Evolutionary conservation across 2,797 vertebrate species (phyloP).

Genomic region (Scolopax rusticola): DNA sequence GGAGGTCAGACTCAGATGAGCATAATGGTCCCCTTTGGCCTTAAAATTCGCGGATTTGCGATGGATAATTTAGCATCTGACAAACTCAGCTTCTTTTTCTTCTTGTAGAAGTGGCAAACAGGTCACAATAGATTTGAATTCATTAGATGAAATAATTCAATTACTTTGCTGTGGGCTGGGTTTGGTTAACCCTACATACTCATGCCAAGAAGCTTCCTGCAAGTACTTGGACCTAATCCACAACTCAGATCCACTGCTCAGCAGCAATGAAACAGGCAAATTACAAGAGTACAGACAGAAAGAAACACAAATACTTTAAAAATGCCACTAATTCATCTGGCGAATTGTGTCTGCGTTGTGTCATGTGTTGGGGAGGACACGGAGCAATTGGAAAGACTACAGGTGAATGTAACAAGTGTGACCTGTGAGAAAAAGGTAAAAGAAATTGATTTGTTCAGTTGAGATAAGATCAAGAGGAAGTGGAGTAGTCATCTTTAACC

Average conservation of each 20-base stretch:
- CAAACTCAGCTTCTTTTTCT: not conserved
- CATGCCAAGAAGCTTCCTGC: constrained; percentile 8
- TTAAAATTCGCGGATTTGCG: constrained; percentile 18
- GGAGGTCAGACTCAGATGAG: constrained; percentile 8
- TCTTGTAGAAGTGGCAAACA: not conserved
- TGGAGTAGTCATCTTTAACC: not conserved
- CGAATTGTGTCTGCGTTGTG: not conserved
- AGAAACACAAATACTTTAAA: not conserved
- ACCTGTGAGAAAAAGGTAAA: not conserved
- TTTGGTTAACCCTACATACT: constrained; percentile 39
- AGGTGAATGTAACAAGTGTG: not conserved
- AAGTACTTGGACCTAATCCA: constrained; percentile 16
- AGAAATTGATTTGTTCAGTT: not conserved
- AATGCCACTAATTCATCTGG: not conserved
- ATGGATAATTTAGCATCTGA: constrained; percentile 39
- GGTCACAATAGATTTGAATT: constrained; percentile 47
- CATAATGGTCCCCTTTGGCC: constrained; percentile 24
- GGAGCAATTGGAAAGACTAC: not conserved
- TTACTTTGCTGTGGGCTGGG: constrained; percentile 15
- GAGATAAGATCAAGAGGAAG: not conserved
- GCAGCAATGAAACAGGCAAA: not conserved
- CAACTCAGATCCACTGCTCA: not conserved
- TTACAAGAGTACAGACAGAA: not conserved
- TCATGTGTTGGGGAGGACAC: not conserved
- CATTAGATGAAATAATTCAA: constrained; percentile 24